These are phyloP conservation scores for Parazoanthus atlanticus DNA, from an alignment of 92 coral and sea anemone genomes.

Conservation along the genomic window DNA sequence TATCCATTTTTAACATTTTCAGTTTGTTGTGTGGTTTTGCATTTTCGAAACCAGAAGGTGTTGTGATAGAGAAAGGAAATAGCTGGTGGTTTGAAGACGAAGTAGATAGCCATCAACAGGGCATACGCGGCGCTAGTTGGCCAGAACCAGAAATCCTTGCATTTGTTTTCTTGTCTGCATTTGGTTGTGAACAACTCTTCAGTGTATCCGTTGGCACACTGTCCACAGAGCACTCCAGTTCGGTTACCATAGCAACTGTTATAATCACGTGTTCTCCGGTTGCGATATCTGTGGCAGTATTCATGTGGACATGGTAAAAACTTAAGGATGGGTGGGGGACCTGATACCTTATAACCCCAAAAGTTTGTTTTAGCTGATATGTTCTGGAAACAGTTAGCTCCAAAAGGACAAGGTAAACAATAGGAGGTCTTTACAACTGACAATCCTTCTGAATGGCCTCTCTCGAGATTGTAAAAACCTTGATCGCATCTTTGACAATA, in stretches of 20 bases:
- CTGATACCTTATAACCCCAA: background rate
- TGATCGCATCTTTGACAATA: constrained; percentile 49
- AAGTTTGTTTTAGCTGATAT: background rate
- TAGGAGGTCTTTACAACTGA: constrained; percentile 6
- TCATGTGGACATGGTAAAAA: constrained; percentile 1
- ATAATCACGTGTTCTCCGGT: background rate
- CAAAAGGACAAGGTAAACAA: constrained; percentile 40
- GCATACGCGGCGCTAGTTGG: background rate
- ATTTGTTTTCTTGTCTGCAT: constrained; percentile 3
- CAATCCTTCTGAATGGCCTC: constrained; percentile 51
- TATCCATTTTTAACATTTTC: background rate
- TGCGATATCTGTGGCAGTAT: background rate
- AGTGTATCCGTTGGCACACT: constrained; percentile 32
- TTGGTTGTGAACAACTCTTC: constrained; percentile 34
- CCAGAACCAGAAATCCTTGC: constrained; percentile 43
- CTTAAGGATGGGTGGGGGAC: background rate
- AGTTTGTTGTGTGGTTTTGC: background rate
- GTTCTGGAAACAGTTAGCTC: constrained; percentile 17
- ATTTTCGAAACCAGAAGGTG: constrained; percentile 15
- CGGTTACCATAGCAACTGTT: constrained; percentile 26
- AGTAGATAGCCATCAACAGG: background rate
- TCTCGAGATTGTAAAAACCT: constrained; percentile 53
- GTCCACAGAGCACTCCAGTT: constrained; percentile 37
- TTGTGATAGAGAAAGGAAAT: constrained; percentile 15
- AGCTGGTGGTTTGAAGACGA: constrained; percentile 34